Evolutionary conservation across 2,797 vertebrate species (phyloP).

Genomic region (Diceros bicornis): DNA sequence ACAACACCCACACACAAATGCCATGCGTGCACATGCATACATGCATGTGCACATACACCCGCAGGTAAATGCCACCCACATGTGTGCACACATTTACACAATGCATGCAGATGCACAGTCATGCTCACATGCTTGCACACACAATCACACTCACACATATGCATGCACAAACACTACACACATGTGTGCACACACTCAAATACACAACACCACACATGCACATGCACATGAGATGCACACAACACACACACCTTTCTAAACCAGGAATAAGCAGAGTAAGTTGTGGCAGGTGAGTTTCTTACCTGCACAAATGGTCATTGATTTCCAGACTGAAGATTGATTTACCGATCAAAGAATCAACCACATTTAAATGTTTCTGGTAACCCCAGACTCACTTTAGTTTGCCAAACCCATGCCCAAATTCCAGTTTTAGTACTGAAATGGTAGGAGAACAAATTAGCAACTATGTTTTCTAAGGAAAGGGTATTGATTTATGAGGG

Average conservation of each 20-base stretch:
- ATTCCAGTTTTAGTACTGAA: not conserved
- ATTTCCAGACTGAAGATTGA: rapidly evolving
- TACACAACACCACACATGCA: rapidly evolving
- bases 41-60: too few relatives aligned
- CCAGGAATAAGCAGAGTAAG: rapidly evolving
- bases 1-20: not conserved
- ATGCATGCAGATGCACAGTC: too few relatives aligned
- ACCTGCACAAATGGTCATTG: rapidly evolving
- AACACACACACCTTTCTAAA: rapidly evolving
- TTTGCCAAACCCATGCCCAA: not conserved
- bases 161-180: not conserved
- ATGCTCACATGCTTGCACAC: not conserved
- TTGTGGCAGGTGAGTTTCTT: rapidly evolving
- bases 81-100: not conserved
- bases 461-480: rapidly evolving
- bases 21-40: not conserved
- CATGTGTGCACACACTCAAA: not conserved
- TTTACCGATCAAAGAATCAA: rapidly evolving
- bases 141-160: rapidly evolving
- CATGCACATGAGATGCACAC: too few relatives aligned
- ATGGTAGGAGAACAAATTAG: rapidly evolving
- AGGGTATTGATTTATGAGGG: not conserved
- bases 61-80: not conserved
- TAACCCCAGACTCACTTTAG: not conserved
- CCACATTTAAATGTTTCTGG: rapidly evolving